A percentile compares a stretch with the other conserved stretches of the same genome.
These are phyloP conservation scores for Euzophera pinguis DNA, from an alignment of 2,888 invertebrate species.

Conservation along the genomic window DNA sequence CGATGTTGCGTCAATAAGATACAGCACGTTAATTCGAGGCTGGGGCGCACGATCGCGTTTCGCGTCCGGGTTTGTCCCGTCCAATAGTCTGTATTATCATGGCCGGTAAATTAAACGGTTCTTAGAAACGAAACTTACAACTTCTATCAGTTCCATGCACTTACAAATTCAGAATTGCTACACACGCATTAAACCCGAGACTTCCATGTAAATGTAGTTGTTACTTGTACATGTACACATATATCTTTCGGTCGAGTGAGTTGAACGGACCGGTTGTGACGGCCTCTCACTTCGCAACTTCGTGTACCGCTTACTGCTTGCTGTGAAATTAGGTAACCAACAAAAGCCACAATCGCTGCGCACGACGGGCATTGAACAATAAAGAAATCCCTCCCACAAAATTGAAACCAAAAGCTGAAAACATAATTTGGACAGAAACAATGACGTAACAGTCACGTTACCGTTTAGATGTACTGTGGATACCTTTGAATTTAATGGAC, in stretches of 20 bases:
- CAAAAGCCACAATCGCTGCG: conserved; percentile 63
- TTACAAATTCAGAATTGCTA: conserved; percentile 26
- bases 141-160: conserved; percentile 27
- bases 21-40: conserved; percentile 71
- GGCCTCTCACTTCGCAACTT: conserved; percentile 78
- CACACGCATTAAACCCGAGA: conserved; percentile 39
- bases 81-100: conserved; percentile 42
- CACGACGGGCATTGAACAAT: conserved; percentile 53
- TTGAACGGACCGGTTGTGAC: conserved; percentile 71
- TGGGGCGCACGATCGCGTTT: conserved; percentile 64
- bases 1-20: conserved; percentile 75
- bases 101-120: conserved; percentile 31
- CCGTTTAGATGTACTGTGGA: conserved; percentile 36
- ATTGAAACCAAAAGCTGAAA: conserved; percentile 41
- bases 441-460: conserved; percentile 44
- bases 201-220: conserved; percentile 47
- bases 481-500: conserved; percentile 38
- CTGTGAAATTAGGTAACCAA: conserved; percentile 77
- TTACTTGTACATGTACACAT: conserved; percentile 45
- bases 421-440: conserved; percentile 31
- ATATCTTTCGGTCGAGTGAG: conserved; percentile 67
- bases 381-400: conserved; percentile 51
- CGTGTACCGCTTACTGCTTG: conserved; percentile 64
- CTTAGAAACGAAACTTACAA: conserved; percentile 44
- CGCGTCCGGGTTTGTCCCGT: conserved; percentile 71